Evolutionary conservation across 2,888 invertebrate species (phyloP), one percentile per base, ranked within the genome.

Genomic region (Caenorhabditis parvicauda): DNA sequence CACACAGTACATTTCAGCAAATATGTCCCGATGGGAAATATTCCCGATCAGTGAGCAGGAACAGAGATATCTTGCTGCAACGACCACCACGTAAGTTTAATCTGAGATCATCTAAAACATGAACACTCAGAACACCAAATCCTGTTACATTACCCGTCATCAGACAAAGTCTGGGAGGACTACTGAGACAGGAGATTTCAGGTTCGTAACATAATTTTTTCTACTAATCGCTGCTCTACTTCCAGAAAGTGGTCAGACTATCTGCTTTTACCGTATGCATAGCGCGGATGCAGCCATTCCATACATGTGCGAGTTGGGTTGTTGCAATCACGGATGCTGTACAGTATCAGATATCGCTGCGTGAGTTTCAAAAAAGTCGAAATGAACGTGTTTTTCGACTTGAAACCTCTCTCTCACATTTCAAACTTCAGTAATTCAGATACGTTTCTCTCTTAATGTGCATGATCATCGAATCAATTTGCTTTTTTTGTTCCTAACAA

Each of bases 241-340:
- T 72, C 53, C n/a, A 49, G 76, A 76, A 51, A 54, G 66, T n/a
- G 70, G 73, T 9, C 75, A 76, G 49, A 67, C 62, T 21, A 67
- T 76, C 9, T 77, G 77, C 42, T 76, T 72, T 50, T 77, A 76
- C 46, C 65, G 67, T 3, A 69, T 67, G 24, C 58, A 58, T 12
- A 58, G 45, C 17, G 72, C 60, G 17, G 71, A 71, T 29, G 55
- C 63, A 5, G 70, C 75, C 0, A 64, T 77, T 22, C 74, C 74
- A 7, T 75, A 73, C 39, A 47, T 75, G 27, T 76, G 76, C 35
- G 71, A 74, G 22, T 58, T 75, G 24, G 76, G 76, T 19, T 77
- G 77, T 53, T 77, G 77, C 37, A 55, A 63, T 19, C 67, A 69
- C 39, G 77, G 76, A 7, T 77, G 77, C 49, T 77, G 77, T 39